Conservation (phyloP, 2,888 invertebrate species). For the Nowickia ferox region DNA sequence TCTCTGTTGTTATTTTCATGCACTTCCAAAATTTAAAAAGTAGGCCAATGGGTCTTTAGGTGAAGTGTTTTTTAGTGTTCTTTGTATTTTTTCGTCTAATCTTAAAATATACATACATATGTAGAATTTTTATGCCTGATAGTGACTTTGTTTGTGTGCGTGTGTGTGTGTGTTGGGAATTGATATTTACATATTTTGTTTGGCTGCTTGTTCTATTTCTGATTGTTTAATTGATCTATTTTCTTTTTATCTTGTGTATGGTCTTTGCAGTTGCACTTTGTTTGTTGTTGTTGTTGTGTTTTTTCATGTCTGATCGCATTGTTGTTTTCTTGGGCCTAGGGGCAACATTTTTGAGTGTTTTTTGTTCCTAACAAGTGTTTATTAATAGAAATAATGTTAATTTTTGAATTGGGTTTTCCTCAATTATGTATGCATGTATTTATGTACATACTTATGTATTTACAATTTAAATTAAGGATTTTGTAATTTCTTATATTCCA, state of each 20-base stretch:
- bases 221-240: constrained; percentile 33
- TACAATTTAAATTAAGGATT: too few relatives aligned
- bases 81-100: constrained; percentile 53
- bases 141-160: not conserved
- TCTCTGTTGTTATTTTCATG: constrained; percentile 54
- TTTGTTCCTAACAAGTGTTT: constrained; percentile 58
- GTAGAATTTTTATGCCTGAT: constrained; percentile 41
- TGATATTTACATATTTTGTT: constrained; percentile 8
- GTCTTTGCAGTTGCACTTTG: constrained; percentile 63
- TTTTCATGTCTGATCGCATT: constrained; percentile 5
- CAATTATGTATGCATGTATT: constrained; percentile 23
- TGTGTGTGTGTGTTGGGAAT: not conserved
- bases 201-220: constrained; percentile 51
- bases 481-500: too few relatives aligned
- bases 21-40: constrained; percentile 74
- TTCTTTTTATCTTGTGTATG: constrained; percentile 22
- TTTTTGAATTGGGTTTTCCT: not conserved
- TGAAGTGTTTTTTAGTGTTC: constrained; percentile 66
- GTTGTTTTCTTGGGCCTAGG: constrained; percentile 54
- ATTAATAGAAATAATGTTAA: constrained; percentile 29
- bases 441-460: too few relatives aligned
- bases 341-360: constrained; percentile 58
- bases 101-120: constrained; percentile 57
- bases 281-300: not conserved
- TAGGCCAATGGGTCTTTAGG: constrained; percentile 81